Conservation (phyloP, 2,113 vertebrate species). For the Cricetomys ansorgei region DNA sequence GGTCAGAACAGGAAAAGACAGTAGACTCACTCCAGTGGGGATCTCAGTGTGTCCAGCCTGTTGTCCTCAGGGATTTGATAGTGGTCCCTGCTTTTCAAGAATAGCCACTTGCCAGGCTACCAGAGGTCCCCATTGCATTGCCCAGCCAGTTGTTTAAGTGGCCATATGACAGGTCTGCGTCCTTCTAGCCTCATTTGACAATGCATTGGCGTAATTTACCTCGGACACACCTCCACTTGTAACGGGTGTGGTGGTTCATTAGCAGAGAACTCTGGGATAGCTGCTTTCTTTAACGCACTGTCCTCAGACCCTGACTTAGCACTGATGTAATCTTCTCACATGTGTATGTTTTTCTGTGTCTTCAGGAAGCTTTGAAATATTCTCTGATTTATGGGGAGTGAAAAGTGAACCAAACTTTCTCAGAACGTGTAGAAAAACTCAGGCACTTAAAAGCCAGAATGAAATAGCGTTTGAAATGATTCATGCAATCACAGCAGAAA, state of each 20-base stretch:
- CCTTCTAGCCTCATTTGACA: neutral
- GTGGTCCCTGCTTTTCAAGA: neutral
- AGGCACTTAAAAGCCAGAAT: constrained; percentile 69
- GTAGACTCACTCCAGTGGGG: neutral
- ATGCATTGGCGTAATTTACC: neutral
- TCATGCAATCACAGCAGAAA: constrained; percentile 68
- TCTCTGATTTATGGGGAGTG: constrained; percentile 72
- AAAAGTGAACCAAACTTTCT: constrained; percentile 73
- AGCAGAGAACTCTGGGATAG: neutral
- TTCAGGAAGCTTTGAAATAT: constrained; percentile 72
- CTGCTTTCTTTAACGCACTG: neutral
- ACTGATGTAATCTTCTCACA: constrained; percentile 18
- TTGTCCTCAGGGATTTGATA: neutral
- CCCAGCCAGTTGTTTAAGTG: neutral
- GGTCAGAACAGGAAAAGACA: neutral
- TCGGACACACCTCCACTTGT: neutral
- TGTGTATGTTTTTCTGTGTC: constrained; percentile 71
- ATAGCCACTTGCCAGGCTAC: neutral
- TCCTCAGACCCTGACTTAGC: constrained; percentile 58
- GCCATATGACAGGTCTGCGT: fast-evolving
- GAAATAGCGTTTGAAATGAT: constrained; percentile 77
- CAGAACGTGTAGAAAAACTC: constrained; percentile 68
- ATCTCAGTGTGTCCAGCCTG: neutral
- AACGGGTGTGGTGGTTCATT: neutral
- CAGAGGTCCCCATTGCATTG: fast-evolving